Base-by-base conservation (phyloP, 2,888 invertebrate genomes). In the Diachrysia chrysitis region DNA sequence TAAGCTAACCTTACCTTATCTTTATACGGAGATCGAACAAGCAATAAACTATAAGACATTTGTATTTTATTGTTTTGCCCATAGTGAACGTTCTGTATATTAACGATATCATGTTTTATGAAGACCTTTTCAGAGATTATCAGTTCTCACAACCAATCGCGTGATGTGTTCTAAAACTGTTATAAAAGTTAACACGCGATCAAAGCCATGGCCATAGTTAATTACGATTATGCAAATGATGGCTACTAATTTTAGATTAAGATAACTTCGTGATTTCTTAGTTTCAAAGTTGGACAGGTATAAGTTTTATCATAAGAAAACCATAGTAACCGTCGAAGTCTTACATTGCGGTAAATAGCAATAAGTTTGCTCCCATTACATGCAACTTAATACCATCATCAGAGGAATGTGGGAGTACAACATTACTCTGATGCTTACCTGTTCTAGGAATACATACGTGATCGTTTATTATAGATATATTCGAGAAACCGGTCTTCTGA, bases 161-260 rank as follows among this genome's bases (percentile, higher is more conserved):
- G 42, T 42, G 42, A 42, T 42, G 42, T 42, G 42, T 51, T 51
- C 48, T 10, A 14, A 51, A 51, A 51, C 42, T n/a, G 48, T 19
- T 51, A 51, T 51, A 51, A 51, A 19, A 51, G 19, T 51, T 51
- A 21, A 21, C 48, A 51, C 48, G 48, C 48, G 48, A 48, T 48
- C 48, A 51, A 51, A 21, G 48, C 48, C 48, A 21, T 21, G 12
- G 19, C 19, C 48, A 51, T 51, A 51, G 12, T 21, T 21, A 51
- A 51, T 51, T 51, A 51, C 19, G 19, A 19, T 51, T 51, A 21
- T 51, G n/a, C 42, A 42, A 42, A 42, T n/a, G 42, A 42, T 42
- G 42, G 7, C 42, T 42, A 42, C 16, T 42, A n/a, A 42, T 42
- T 42, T 42, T 14, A n/a, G 42, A 42, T n/a, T 42, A n/a, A n/a